Conservation (phyloP, 2,113 vertebrate species). For the Neolamprologus devosi region DNA sequence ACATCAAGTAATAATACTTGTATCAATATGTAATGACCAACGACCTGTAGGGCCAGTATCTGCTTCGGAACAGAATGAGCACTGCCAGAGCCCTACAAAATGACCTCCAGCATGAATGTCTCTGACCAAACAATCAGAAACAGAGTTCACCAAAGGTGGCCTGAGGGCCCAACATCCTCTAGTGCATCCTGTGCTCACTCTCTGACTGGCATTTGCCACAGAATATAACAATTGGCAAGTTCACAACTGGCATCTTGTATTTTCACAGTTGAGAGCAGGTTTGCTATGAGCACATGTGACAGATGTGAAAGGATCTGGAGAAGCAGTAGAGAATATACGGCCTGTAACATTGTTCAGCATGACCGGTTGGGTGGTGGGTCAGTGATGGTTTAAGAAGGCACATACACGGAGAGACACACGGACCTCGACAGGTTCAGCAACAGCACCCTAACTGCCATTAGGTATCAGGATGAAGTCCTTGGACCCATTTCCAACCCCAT, state of each 20-base stretch:
- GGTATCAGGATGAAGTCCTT: neutral
- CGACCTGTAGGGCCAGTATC: neutral
- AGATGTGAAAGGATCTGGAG: neutral
- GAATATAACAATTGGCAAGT: neutral
- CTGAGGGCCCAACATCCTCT: neutral
- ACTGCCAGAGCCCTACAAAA: neutral
- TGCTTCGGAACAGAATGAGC: neutral
- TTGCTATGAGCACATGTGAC: neutral
- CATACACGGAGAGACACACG: neutral
- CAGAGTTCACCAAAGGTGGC: neutral
- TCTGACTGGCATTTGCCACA: neutral
- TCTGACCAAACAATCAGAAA: neutral
- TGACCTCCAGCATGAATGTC: neutral
- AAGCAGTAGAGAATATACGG: neutral
- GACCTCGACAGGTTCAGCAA: neutral
- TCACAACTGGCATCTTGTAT: neutral
- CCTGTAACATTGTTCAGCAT: neutral
- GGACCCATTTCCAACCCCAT: neutral
- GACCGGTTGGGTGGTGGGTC: neutral
- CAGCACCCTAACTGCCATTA: neutral
- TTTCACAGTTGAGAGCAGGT: neutral
- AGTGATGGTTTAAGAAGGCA: neutral
- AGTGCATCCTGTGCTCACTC: neutral
- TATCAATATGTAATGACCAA: neutral
- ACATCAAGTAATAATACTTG: neutral